Base-by-base conservation (phyloP, 2,797 vertebrate species). In the Jordanella pulchra region DNA sequence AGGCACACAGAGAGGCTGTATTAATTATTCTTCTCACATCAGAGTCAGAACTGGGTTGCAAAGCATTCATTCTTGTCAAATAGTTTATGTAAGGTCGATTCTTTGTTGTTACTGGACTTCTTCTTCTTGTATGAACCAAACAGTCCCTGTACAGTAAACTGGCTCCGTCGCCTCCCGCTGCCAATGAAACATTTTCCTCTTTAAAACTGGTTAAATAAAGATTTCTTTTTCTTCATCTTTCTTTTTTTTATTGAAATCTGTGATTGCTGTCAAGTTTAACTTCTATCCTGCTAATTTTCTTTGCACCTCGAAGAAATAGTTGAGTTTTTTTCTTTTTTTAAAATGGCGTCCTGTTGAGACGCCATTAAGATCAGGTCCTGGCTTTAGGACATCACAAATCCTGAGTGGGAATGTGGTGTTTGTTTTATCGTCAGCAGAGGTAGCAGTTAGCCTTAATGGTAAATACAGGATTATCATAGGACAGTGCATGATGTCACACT, bases 11-110 rank as follows among this genome's bases (percentile, higher is more conserved):
- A 68, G 65, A 51, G 42, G 71, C 51, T 60, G 63, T 73, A 76
- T 72, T 71, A 79, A 69, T 81, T 65, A 76, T 77, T 75, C 78
- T 76, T 56, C 74, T 60, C 61, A 63, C 79, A 72, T 67, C 64
- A 48, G 45, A 79, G 65, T 70, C 65, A 45, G 25, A 65, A 55
- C 64, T 58, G 63, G 45, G 64, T 67, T 66, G 23, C 61, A 58
- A 21, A 14, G 56, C 18, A 48, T 83, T 58, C 25, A 27, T 73
- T 72, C 67, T 81, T 55, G 56, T 72, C 42, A 13, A 56, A 23
- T 61, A 65, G 11, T 72, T 67, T 28, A 64, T 67, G 17, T 47
- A 27, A 72, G 14, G 66, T 69, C 53, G 60, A 56, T 68, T 17
- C 17, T 17, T 32, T 69, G 44, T 53, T 47, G 23, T 25, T n/a